A percentile compares a stretch with the other conserved stretches of the same genome.
These are phyloP conservation scores for Ceratotherium simum DNA, from an alignment of 2,113 vertebrate genomes.

Conservation along the genomic window DNA sequence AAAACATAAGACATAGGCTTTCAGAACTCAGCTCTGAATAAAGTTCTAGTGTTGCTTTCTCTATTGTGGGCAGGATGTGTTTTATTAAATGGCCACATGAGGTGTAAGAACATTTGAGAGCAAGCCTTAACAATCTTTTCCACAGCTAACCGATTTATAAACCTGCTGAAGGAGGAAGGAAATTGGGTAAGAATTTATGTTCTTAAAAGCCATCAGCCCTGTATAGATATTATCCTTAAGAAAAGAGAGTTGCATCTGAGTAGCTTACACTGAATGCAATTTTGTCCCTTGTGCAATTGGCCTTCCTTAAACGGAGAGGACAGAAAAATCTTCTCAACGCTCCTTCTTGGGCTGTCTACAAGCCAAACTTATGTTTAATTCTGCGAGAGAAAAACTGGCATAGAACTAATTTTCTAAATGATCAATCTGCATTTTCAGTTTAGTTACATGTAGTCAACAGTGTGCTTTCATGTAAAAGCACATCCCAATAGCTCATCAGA, in stretches of 20 bases:
- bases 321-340: neutral
- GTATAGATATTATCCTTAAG: slow-evolving; percentile 72
- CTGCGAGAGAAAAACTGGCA: neutral
- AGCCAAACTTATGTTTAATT: neutral
- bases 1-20: neutral
- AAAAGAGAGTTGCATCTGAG: slow-evolving; percentile 61
- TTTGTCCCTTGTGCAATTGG: slow-evolving; percentile 15
- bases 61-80: slow-evolving; percentile 63
- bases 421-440: neutral
- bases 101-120: slow-evolving; percentile 32
- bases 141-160: slow-evolving; percentile 53
- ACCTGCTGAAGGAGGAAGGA: slow-evolving; percentile 71
- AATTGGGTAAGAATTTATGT: slow-evolving; percentile 67
- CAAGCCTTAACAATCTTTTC: slow-evolving; percentile 23
- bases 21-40: neutral
- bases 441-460: neutral
- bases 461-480: neutral
- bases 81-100: slow-evolving; percentile 63
- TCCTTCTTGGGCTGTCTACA: neutral
- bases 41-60: slow-evolving; percentile 36
- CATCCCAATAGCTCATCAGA: neutral
- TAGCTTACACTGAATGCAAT: slow-evolving; percentile 23
- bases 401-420: neutral
- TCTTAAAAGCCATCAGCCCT: slow-evolving; percentile 69
- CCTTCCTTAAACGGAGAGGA: slow-evolving; percentile 22